Base-by-base conservation (phyloP, 1,140 invertebrate species). In the Drosophila biarmipes region DNA sequence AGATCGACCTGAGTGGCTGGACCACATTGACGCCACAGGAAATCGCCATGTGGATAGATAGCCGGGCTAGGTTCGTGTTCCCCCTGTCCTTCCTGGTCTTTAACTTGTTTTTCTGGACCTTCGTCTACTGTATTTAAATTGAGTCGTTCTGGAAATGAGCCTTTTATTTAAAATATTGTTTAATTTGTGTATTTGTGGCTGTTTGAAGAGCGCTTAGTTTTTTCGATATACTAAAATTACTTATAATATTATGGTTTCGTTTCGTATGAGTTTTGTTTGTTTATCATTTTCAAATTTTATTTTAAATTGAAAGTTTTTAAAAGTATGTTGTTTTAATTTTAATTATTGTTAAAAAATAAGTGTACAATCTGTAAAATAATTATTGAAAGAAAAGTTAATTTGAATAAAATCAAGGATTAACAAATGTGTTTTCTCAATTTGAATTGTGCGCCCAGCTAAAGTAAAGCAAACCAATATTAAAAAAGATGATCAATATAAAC, bases 1-100 rank as follows among this genome's bases (percentile, higher is more conserved):
- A 84, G 29, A 79, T 86, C 21, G 71, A 72, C 31, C 63, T 78
- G 15, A 93, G 68, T 75, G 93, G 94, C 21, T 96, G 96, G 93
- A 96, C 96, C 12, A 96, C 96, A 4, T 96, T 97, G 94, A 97
- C 96, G 2, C 96, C 96, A 0, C 96, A 97, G 77, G 95, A 97
- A 91, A 97, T 97, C 38, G 95, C 96, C 54, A 96, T 95, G 42
- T 97, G 96, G 96, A 97, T 98, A 43, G 97, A 97, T 75, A 71
- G 57, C 11, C 93, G 96, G 10, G 96, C 96, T 24, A 93, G 97
- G 31, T 92, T 96, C 15, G 91, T 96, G 3, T 98, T 97, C 90
- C 97, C 97, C 0, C 80, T 95, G 2, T 92, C 95, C 1, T 98
- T 97, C 90, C 77, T 97, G 1, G 93, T 97, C 43, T 97, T 97